Evolutionary conservation across 2,888 invertebrate genomes (phyloP).

Genomic region (Neocrepidodera transversa): DNA sequence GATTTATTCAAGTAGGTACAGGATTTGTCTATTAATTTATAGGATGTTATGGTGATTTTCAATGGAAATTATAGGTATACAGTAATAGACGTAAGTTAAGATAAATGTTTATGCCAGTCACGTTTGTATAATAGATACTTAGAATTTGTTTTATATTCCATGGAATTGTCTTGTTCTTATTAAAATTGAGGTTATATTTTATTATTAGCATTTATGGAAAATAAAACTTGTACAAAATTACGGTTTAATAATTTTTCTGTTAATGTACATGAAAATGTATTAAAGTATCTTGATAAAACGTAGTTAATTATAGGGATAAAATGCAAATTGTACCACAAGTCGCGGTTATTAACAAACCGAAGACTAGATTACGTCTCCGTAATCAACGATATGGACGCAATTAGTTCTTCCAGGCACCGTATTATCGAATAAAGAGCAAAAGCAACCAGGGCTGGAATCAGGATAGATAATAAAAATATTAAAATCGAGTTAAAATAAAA

Average conservation of each 20-base stretch:
- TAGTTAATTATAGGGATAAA: slow-evolving; percentile 14
- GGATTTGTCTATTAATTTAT: slow-evolving; percentile 24
- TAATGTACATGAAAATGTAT: not conserved
- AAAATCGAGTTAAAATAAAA: too few relatives aligned
- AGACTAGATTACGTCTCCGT: not conserved
- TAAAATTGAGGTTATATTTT: too few relatives aligned
- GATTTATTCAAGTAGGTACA: slow-evolving; percentile 22
- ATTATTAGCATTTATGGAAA: too few relatives aligned
- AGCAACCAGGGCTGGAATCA: not conserved
- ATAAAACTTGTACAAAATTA: too few relatives aligned
- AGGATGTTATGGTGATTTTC: slow-evolving; percentile 13
- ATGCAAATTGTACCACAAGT: slow-evolving; percentile 9
- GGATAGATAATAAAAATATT: not conserved
- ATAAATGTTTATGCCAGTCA: slow-evolving; percentile 1
- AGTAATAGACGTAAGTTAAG: not conserved
- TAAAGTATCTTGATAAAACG: not conserved
- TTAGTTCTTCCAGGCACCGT: slow-evolving; percentile 2
- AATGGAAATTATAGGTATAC: slow-evolving; percentile 10
- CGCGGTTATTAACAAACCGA: slow-evolving; percentile 3
- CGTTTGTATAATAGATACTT: slow-evolving; percentile 6
- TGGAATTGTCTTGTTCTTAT: not conserved
- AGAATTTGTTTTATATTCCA: slow-evolving; percentile 2
- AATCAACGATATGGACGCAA: slow-evolving; percentile 8
- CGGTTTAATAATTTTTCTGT: too few relatives aligned
- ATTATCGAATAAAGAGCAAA: too few relatives aligned